These are phyloP conservation scores for Desoria tigrina DNA, from an alignment of 2,888 invertebrate genomes.

Conservation along the genomic window DNA sequence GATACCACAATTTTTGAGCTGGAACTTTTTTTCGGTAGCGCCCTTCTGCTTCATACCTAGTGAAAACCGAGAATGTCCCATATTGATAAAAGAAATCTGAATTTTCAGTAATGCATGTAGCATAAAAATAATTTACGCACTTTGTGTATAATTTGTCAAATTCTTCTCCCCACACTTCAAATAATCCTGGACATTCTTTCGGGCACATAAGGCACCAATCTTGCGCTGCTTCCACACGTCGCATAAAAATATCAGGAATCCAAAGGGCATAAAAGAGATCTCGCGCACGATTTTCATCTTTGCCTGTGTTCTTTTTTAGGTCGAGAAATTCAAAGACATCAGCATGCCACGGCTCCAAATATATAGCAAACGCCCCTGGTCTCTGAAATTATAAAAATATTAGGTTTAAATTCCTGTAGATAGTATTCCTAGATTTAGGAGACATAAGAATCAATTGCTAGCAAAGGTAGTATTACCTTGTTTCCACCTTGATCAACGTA, in stretches of 20 bases:
- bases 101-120: too few relatives aligned
- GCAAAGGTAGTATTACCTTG: slow-evolving; percentile 65
- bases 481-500: slow-evolving; percentile 98
- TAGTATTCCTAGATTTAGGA: too few relatives aligned
- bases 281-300: slow-evolving; percentile 89
- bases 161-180: slow-evolving; percentile 91
- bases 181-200: slow-evolving; percentile 82
- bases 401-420: not conserved
- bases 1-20: slow-evolving; percentile 89
- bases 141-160: slow-evolving; percentile 84
- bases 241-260: slow-evolving; percentile 99
- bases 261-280: slow-evolving; percentile 96
- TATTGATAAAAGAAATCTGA: slow-evolving; percentile 2
- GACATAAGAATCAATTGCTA: too few relatives aligned
- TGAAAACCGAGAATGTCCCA: slow-evolving; percentile 20
- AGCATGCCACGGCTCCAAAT: slow-evolving; percentile 98
- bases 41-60: slow-evolving; percentile 78
- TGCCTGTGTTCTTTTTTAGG: slow-evolving; percentile 90
- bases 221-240: slow-evolving; percentile 78
- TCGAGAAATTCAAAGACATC: slow-evolving; percentile 95
- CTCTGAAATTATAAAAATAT: slow-evolving; percentile 60
- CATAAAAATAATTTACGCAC: slow-evolving; percentile 56
- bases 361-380: slow-evolving; percentile 96
- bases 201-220: slow-evolving; percentile 98
- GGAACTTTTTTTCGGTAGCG: slow-evolving; percentile 65